Percentiles rank a stretch among this genome's conserved stretches.
Evolutionary conservation across 1,140 invertebrate genomes (phyloP).

Genomic region (Aphidius gifuensis): DNA sequence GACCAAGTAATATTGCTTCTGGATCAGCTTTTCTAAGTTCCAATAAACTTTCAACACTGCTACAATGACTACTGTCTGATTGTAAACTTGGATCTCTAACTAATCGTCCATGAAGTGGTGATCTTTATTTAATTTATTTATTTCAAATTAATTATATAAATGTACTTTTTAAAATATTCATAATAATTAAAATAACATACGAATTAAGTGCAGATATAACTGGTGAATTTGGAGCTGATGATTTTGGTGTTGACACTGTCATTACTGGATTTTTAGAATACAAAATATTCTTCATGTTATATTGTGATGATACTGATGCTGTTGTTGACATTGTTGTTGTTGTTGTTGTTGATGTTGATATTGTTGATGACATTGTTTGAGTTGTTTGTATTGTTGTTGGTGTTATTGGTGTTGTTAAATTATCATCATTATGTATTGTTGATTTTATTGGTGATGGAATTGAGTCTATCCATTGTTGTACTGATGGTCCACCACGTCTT

Average conservation of each 20-base stretch:
- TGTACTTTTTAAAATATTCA: constrained; percentile 2
- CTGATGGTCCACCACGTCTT: constrained; percentile 39
- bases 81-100: constrained; percentile 62
- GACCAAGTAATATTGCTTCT: constrained; percentile 67
- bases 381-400: constrained; percentile 6
- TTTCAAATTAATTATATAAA: constrained; percentile 9
- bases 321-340: constrained; percentile 12
- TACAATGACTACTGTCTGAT: constrained; percentile 71
- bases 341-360: constrained; percentile 28
- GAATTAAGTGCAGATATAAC: constrained; percentile 25
- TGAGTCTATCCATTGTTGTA: constrained; percentile 56
- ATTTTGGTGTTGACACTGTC: constrained; percentile 41
- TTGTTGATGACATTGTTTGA: constrained; percentile 41
- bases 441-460: constrained; percentile 43
- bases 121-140: constrained; percentile 26
- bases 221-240: constrained; percentile 44
- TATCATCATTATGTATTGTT: constrained; percentile 13
- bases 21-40: constrained; percentile 72
- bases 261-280: constrained; percentile 34
- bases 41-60: constrained; percentile 71
- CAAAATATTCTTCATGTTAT: neutral
- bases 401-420: constrained; percentile 15
- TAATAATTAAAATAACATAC: neutral
- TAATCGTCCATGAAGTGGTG: constrained; percentile 37
- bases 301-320: neutral